phyloP scores from a whole-genome alignment of 1,140 invertebrate genomes.

The Drosophila auraria region DNA sequence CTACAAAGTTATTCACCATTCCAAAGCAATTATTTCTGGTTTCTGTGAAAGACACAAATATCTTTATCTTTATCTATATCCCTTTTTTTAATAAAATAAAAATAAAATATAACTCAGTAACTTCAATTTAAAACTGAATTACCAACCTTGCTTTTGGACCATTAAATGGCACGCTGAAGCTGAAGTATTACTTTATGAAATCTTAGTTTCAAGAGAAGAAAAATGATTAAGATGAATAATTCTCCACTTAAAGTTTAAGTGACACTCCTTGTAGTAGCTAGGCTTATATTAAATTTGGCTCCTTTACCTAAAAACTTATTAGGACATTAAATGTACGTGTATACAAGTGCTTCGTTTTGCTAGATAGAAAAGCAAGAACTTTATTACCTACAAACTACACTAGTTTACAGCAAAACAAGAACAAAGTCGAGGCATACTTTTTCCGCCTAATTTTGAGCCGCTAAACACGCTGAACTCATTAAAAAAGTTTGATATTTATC shows the following conservation, averaged over 20 bases:
- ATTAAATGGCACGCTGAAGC: too few species aligned
- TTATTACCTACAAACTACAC: background rate
- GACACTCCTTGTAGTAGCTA: background rate
- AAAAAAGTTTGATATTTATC: background rate
- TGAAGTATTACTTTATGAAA: background rate
- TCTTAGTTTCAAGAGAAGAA: background rate
- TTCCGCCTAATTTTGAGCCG: too few species aligned
- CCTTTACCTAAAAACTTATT: slow-evolving; percentile 2
- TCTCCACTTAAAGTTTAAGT: background rate
- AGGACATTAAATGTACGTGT: slow-evolving; percentile 1
- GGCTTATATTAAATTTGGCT: slow-evolving; percentile 6
- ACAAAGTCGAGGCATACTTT: too few species aligned
- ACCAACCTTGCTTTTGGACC: background rate
- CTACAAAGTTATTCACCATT: too few species aligned
- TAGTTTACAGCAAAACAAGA: too few species aligned
- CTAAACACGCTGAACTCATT: too few species aligned
- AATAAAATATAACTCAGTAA: background rate
- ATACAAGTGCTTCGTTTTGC: slow-evolving; percentile 2
- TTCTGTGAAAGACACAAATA: too few species aligned
- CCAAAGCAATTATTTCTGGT: too few species aligned
- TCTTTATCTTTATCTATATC: too few species aligned
- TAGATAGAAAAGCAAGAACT: background rate
- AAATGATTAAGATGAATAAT: background rate
- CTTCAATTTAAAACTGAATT: background rate
- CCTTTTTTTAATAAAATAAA: background rate